Conservation (phyloP, 1,140 invertebrate genomes). For the Campoletis sonorensis region DNA sequence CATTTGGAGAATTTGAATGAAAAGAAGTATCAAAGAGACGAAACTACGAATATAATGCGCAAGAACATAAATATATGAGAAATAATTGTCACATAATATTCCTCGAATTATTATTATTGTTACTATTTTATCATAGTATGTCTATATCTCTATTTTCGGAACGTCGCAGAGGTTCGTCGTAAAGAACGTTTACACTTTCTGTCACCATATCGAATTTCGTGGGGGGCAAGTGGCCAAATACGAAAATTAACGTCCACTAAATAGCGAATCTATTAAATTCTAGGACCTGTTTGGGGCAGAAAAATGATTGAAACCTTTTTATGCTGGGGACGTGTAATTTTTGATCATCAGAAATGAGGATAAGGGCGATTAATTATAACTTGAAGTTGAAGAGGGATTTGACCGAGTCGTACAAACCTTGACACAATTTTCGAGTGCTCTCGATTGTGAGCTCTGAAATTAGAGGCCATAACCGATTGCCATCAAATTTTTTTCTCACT, state of each 20-base stretch:
- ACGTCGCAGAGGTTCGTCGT: constrained; percentile 13
- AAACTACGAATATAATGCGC: too few species aligned
- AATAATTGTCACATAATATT: background rate
- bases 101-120: background rate
- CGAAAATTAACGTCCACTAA: constrained; percentile 8
- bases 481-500: too few species aligned
- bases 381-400: background rate
- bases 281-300: too few species aligned
- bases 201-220: constrained; percentile 42
- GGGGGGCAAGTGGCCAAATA: constrained; percentile 33
- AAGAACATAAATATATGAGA: background rate
- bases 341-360: constrained; percentile 34
- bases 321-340: background rate
- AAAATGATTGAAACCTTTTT: background rate
- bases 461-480: too few species aligned
- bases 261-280: too few species aligned
- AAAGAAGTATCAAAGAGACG: background rate
- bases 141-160: constrained; percentile 29
- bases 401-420: constrained; percentile 45
- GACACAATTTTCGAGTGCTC: constrained; percentile 44
- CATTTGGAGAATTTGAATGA: too few species aligned
- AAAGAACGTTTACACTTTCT: constrained; percentile 29
- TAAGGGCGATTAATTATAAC: constrained; percentile 52
- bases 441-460: constrained; percentile 23
- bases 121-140: background rate